phyloP scores from a whole-genome alignment of 2,113 vertebrate species.

The Danio rerio region GRCz12tu NC_133198.1:20358501-20359000 shows the following conservation, averaged over 20 bases:
- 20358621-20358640: conserved; percentile 63
- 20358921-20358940: conserved; percentile 69
- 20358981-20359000: background rate
- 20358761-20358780: conserved; percentile 57
- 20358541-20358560: conserved; percentile 77
- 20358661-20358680: conserved; percentile 74
- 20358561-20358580: conserved; percentile 69
- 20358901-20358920: conserved; percentile 67
- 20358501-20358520: background rate
- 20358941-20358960: conserved; percentile 65
- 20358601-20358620: conserved; percentile 65
- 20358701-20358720: conserved; percentile 70
- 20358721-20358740: conserved; percentile 74
- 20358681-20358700: conserved; percentile 75
- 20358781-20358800: background rate
- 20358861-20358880: conserved; percentile 73
- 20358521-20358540: conserved; percentile 77
- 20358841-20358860: conserved; percentile 72
- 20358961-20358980: background rate
- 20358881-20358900: conserved; percentile 66
- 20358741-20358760: conserved; percentile 74
- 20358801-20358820: background rate
- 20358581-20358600: conserved; percentile 73
- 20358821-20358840: background rate
- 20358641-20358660: conserved; percentile 76